Evolutionary conservation across 1,140 invertebrate genomes (phyloP), one percentile per base, ranked within the genome.

Genomic region (Acromyrmex echinatior): DNA sequence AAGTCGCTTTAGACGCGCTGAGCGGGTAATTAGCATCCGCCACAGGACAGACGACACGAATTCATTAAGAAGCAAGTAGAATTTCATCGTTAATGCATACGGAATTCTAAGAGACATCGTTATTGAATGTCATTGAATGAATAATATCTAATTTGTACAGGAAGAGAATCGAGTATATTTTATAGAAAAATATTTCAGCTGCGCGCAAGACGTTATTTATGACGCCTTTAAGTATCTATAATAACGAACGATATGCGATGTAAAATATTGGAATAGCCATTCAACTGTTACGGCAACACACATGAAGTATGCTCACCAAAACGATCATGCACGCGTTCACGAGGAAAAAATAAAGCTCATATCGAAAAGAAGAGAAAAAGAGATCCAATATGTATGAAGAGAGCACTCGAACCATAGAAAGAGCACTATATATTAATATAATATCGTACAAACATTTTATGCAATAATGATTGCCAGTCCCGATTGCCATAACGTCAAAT

Each of bases 201-300:
- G 53, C 35, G 56, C 49, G 49, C 53, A 60, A 16, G 31, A n/a
- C n/a, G 21, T 76, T 60, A 60, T 60, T 74, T 74, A 74, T 60
- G n/a, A 76, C 21, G 14, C 53, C 31, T 74, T 58, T 74, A 74
- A 74, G 31, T 39, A 74, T 21, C 31, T 74, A 58, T 35, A 60
- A 45, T 76, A 60, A 60, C 21, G 35, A 25, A 21, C 51, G 16
- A 76, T 60, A 9, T 60, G 31, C 12, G 71, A 16, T 58, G 31
- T 58, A 74, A 70, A 70, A 39, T 74, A 74, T 74, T 74, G 71
- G 53, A 74, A 76, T 76, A 74, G 66, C 66, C 66, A 74, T 74
- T 74, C 56, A 60, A 60, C 56, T 60, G 53, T 76, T 74, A 74
- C 51, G 28, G 18, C 53, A 56, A 74, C 49, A 51, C 49, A 51